phyloP scores from a whole-genome alignment of 2,113 vertebrate genomes.

The Pithys albifrons region DNA sequence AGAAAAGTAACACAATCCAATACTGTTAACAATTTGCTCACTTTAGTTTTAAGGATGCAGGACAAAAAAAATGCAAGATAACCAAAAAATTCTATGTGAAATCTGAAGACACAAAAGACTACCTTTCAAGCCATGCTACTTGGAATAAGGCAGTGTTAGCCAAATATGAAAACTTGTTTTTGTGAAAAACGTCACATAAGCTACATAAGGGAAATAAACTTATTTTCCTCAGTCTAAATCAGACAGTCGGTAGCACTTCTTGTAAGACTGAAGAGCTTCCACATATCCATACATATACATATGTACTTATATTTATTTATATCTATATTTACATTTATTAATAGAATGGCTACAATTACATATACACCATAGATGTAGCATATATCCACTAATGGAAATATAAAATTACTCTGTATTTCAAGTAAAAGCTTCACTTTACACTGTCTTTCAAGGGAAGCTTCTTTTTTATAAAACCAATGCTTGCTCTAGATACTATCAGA shows the following conservation, averaged over 20 bases:
- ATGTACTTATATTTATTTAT: no score
- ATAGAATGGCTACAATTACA: neutral
- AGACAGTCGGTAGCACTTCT: neutral
- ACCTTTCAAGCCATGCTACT: neutral
- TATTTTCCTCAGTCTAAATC: neutral
- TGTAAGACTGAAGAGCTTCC: neutral
- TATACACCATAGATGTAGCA: neutral
- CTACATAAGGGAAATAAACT: neutral
- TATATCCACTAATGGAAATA: neutral
- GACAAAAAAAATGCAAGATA: neutral
- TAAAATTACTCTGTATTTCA: neutral
- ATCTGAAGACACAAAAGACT: neutral
- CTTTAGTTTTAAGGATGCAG: neutral
- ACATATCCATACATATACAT: neutral
- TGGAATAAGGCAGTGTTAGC: neutral
- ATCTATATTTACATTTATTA: neutral
- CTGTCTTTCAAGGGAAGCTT: neutral
- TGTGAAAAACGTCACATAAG: neutral
- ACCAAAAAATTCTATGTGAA: neutral
- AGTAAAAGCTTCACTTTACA: neutral
- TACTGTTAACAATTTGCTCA: constrained; percentile 11
- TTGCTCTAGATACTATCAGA: neutral
- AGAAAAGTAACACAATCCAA: neutral
- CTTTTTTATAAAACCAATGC: neutral
- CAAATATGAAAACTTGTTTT: neutral